phyloP scores from a whole-genome alignment of 2,888 invertebrate genomes.

The Orthosia incerta region DNA sequence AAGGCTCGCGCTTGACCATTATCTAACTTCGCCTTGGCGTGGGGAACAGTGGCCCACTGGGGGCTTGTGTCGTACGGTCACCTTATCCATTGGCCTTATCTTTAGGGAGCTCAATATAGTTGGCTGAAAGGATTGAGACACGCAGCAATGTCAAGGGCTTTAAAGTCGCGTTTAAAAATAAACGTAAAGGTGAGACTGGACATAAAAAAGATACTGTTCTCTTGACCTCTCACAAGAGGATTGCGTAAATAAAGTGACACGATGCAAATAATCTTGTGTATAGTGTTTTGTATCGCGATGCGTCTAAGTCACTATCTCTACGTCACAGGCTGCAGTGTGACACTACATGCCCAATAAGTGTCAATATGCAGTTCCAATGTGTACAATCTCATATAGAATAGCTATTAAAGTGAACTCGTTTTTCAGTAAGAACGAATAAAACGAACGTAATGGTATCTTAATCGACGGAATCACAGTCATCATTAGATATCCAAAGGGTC shows the following conservation, averaged over 20 bases:
- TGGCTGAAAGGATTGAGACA: neutral
- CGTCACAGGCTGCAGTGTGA: neutral
- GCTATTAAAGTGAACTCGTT: neutral
- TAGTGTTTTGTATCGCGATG: neutral
- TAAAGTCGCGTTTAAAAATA: neutral
- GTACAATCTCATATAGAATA: neutral
- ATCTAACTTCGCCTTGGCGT: neutral
- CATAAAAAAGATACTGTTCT: neutral
- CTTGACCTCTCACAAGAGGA: neutral
- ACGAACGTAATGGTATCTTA: constrained; percentile 1
- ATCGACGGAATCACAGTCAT: constrained; percentile 1
- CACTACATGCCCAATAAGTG: constrained; percentile 7
- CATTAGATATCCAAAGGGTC: constrained; percentile 4
- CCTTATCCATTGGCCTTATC: neutral
- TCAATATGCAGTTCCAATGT: neutral
- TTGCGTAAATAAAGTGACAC: neutral
- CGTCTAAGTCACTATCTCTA: neutral
- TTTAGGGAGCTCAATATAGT: neutral
- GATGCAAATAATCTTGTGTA: neutral
- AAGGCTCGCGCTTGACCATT: too few relatives aligned
- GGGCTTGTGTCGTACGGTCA: constrained; percentile 2
- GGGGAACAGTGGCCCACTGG: neutral
- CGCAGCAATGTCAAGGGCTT: neutral
- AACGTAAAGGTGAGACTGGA: neutral
- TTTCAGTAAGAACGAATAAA: constrained; percentile 2